Evolutionary conservation across 2,113 vertebrate genomes (phyloP).

Genomic region (Alectura lathami): DNA sequence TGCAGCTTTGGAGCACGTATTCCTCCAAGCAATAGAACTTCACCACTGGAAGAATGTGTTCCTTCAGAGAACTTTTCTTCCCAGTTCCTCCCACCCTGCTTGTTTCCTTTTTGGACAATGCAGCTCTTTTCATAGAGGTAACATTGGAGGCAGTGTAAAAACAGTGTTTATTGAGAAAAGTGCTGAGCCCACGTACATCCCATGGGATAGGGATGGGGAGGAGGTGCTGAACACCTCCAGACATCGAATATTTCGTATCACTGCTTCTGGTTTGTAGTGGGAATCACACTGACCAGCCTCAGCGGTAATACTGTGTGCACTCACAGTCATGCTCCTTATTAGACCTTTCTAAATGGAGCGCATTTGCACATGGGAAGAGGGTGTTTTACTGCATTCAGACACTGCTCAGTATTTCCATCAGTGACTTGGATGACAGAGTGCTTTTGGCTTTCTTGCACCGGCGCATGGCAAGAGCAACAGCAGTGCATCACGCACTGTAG

Average conservation of each 20-base stretch:
- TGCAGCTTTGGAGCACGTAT: not conserved
- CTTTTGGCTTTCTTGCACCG: not conserved
- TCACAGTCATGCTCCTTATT: not conserved
- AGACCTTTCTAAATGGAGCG: not conserved
- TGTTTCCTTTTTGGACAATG: not conserved
- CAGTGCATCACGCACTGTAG: fast-evolving
- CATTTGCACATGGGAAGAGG: fast-evolving
- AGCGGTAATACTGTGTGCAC: not conserved
- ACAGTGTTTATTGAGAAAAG: not conserved
- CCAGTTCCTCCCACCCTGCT: not conserved
- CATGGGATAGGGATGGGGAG: not conserved
- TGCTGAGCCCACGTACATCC: not conserved
- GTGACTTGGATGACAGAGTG: not conserved
- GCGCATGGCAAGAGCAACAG: not conserved
- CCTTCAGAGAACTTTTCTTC: not conserved
- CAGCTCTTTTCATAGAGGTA: not conserved
- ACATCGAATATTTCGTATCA: not conserved
- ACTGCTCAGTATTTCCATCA: not conserved
- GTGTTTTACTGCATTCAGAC: not conserved
- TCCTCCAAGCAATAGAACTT: not conserved
- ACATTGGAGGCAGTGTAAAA: not conserved
- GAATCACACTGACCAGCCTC: not conserved
- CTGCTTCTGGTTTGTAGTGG: not conserved
- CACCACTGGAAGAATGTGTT: not conserved
- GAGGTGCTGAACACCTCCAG: not conserved